Evolutionary conservation across 2,797 vertebrate genomes (phyloP).

Genomic region (Pseudomugil gertrudae): DNA sequence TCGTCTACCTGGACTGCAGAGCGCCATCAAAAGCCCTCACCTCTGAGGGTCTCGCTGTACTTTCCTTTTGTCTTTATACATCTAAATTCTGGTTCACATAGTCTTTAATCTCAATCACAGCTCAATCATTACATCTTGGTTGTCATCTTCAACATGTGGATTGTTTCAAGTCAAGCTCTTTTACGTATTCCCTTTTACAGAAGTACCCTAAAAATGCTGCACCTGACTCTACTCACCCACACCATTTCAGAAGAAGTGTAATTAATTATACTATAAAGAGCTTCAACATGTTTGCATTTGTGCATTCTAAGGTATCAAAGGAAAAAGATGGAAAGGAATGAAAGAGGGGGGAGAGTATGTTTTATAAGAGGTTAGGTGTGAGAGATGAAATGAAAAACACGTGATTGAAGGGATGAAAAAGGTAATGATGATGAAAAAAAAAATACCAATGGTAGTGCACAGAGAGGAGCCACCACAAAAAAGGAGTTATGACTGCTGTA

Average conservation of each 20-base stretch:
- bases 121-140: not conserved
- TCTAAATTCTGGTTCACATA: slow-evolving; percentile 1
- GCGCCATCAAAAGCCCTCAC: slow-evolving; percentile 8
- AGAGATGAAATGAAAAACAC: slow-evolving; percentile 54
- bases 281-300: slow-evolving; percentile 30
- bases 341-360: slow-evolving; percentile 30
- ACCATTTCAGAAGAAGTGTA: no score
- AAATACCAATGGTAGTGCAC: slow-evolving; percentile 60
- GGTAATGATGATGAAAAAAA: slow-evolving; percentile 75
- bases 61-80: not conserved
- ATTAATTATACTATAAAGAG: not conserved
- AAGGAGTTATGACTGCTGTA: slow-evolving; percentile 73
- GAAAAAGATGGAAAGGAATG: slow-evolving; percentile 16
- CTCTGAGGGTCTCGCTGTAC: not conserved
- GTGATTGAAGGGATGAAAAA: slow-evolving; percentile 57
- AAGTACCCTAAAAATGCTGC: slow-evolving; percentile 19
- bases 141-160: not conserved
- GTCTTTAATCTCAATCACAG: not conserved
- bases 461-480: slow-evolving; percentile 65
- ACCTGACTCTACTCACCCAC: not conserved
- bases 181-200: slow-evolving; percentile 40
- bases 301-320: slow-evolving; percentile 14
- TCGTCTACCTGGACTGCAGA: slow-evolving; percentile 43
- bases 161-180: no score
- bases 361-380: slow-evolving; percentile 48